phyloP scores from a whole-genome alignment of 2,113 vertebrate species.

The Bujurquina vittata region DNA sequence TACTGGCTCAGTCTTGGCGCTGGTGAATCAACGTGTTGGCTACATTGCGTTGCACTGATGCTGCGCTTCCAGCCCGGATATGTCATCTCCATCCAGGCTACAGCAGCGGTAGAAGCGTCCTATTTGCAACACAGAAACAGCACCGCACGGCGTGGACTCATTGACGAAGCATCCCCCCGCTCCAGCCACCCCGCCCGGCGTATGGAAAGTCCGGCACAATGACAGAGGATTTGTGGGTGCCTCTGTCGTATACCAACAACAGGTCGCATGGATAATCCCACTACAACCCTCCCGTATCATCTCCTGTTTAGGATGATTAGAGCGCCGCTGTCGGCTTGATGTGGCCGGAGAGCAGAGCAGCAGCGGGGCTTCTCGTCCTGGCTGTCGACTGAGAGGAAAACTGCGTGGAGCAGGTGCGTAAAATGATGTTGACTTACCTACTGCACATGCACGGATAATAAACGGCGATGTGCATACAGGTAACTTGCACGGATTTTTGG shows the following conservation, averaged over 20 bases:
- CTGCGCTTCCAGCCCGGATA: slow-evolving; percentile 40
- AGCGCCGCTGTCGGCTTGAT: slow-evolving; percentile 60
- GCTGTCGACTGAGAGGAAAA: slow-evolving; percentile 46
- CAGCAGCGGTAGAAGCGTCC: slow-evolving; percentile 19
- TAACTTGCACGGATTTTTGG: not conserved
- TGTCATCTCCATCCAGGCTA: slow-evolving; percentile 27
- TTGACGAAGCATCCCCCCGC: slow-evolving; percentile 56
- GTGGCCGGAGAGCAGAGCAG: slow-evolving; percentile 55
- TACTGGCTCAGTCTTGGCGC: not conserved
- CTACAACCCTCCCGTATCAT: slow-evolving; percentile 14
- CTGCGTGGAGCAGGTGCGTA: slow-evolving; percentile 75
- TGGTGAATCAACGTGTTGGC: slow-evolving; percentile 43
- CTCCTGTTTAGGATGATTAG: slow-evolving; percentile 45
- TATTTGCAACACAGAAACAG: not conserved
- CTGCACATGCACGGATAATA: not conserved
- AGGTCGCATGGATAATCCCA: slow-evolving; percentile 74
- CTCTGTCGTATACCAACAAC: slow-evolving; percentile 62
- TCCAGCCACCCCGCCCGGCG: slow-evolving; percentile 20
- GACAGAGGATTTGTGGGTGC: slow-evolving; percentile 70
- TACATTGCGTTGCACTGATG: slow-evolving; percentile 44
- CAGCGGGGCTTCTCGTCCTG: slow-evolving; percentile 54
- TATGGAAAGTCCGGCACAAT: slow-evolving; percentile 63
- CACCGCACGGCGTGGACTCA: slow-evolving; percentile 14
- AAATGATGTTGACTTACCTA: not conserved
- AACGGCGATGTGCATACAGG: not conserved